These are phyloP conservation scores for Tenthredo scrophulariae DNA, from an alignment of 2,888 invertebrate species.

Conservation along the genomic window DNA sequence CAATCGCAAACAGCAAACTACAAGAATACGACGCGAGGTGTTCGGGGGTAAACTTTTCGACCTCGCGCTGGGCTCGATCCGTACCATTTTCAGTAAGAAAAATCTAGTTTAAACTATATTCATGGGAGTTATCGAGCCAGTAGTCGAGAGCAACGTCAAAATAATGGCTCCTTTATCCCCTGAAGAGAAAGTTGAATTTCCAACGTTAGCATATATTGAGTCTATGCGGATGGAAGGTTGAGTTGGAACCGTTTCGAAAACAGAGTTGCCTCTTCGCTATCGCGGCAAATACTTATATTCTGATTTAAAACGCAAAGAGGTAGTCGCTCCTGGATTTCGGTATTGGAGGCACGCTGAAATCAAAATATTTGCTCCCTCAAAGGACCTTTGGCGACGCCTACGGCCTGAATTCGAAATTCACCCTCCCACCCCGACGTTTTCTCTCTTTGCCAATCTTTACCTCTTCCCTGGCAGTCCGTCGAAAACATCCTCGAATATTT, in stretches of 20 bases:
- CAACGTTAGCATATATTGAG: constrained; percentile 39
- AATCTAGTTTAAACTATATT: constrained; percentile 9
- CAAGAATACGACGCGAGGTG: constrained; percentile 36
- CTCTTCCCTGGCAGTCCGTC: constrained; percentile 1
- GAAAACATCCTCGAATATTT: constrained; percentile 43
- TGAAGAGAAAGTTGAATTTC: constrained; percentile 22
- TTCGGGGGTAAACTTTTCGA: not conserved
- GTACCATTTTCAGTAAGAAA: constrained; percentile 7
- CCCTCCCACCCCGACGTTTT: constrained; percentile 20
- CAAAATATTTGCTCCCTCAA: constrained; percentile 53
- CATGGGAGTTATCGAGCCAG: not conserved
- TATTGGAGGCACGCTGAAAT: constrained; percentile 53
- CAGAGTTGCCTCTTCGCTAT: constrained; percentile 51
- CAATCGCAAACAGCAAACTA: constrained; percentile 13
- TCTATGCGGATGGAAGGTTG: constrained; percentile 4
- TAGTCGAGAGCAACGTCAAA: constrained; percentile 5
- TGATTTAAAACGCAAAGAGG: constrained; percentile 53
- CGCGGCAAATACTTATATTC: constrained; percentile 51
- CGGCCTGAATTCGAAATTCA: constrained; percentile 52
- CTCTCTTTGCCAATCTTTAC: constrained; percentile 50
- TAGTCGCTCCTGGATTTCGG: constrained; percentile 40
- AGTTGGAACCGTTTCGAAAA: constrained; percentile 47
- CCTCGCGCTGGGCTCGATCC: not conserved
- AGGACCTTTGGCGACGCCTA: constrained; percentile 53
- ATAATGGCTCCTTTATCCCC: constrained; percentile 8